Percentiles rank a stretch among this genome's conserved stretches.
Evolutionary conservation across 2,797 vertebrate genomes (phyloP).

Genomic region (Rhinichthys osculus): DNA sequence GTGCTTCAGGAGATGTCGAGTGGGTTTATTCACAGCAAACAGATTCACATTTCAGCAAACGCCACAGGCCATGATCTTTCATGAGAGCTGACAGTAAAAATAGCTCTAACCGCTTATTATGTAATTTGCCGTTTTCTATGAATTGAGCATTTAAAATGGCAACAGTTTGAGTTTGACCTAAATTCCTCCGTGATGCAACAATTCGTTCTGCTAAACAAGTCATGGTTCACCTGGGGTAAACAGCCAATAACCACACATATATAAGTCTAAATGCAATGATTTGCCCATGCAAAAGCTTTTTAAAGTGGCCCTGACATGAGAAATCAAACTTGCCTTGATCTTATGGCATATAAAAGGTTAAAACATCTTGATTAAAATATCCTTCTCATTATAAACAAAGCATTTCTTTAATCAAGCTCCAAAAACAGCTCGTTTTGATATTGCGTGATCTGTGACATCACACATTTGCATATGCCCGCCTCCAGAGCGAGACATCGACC

Average conservation of each 20-base stretch:
- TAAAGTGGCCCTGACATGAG: background rate
- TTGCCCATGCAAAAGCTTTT: too few relatives aligned
- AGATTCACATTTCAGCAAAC: background rate
- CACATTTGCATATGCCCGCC: too few relatives aligned
- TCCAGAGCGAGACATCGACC: too few relatives aligned
- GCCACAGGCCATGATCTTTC: background rate
- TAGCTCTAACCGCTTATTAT: background rate
- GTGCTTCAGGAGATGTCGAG: too few relatives aligned
- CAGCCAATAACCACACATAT: background rate
- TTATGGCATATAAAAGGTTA: too few relatives aligned
- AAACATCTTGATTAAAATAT: too few relatives aligned
- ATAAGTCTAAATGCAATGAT: background rate
- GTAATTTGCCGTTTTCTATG: background rate
- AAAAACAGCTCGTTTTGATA: too few relatives aligned
- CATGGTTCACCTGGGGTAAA: background rate
- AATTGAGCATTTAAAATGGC: background rate
- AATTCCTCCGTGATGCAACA: slow-evolving; percentile 1
- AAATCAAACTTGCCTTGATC: background rate
- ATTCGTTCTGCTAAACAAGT: background rate
- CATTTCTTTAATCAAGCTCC: too few relatives aligned
- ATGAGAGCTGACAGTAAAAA: background rate
- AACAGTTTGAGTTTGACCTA: background rate
- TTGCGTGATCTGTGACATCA: too few relatives aligned
- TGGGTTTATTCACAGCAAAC: background rate
- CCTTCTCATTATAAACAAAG: too few relatives aligned